A percentile compares a stretch with the other conserved stretches of the same genome.
phyloP scores from a whole-genome alignment of 2,888 invertebrate species.

The Eupithecia pulchellata region DNA sequence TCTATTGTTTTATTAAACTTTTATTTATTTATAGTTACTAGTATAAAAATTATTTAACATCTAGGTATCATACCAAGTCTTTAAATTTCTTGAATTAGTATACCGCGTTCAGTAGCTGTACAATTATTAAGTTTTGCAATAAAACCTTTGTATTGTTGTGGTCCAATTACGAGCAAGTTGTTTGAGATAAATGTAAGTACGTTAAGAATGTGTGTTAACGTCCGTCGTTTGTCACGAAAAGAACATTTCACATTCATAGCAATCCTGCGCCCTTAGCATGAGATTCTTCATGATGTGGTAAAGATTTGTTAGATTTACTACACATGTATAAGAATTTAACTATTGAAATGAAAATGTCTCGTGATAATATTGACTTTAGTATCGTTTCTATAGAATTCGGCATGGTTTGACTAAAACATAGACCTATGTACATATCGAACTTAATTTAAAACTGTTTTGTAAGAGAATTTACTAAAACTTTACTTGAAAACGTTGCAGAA shows the following conservation, averaged over 20 bases:
- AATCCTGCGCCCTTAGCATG: conserved; percentile 29
- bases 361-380: background rate
- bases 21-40: too few relatives aligned
- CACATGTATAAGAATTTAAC: background rate
- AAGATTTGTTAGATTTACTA: background rate
- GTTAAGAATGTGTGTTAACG: conserved; percentile 27
- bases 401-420: background rate
- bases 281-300: background rate
- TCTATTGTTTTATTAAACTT: too few relatives aligned
- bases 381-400: background rate
- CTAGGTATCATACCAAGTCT: background rate
- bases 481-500: background rate
- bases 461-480: background rate
- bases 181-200: conserved; percentile 27
- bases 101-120: too few relatives aligned
- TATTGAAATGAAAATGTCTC: background rate
- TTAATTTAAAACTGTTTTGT: background rate
- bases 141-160: background rate
- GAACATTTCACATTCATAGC: conserved; percentile 50
- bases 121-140: background rate
- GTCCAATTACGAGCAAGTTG: conserved; percentile 17
- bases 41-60: background rate
- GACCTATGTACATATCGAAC: background rate
- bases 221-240: conserved; percentile 49
- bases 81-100: background rate